Conservation (phyloP, 2,113 vertebrate species). For the Dermatemys mawii region DNA sequence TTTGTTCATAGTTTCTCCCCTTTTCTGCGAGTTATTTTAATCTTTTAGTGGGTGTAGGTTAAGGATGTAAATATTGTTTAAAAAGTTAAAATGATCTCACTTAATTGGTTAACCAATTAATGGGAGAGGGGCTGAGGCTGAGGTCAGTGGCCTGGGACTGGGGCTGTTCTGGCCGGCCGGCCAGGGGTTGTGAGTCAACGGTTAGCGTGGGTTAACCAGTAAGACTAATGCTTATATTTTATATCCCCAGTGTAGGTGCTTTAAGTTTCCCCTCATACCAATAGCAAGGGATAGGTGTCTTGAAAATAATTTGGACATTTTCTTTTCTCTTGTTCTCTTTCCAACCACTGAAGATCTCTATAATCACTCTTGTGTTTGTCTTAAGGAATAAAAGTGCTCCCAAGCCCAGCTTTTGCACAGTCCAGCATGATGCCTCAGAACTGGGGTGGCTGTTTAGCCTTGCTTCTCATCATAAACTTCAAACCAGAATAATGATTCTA, state of each 20-base stretch:
- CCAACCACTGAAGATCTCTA: not conserved
- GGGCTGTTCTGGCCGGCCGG: too few species aligned
- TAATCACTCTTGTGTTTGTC: not conserved
- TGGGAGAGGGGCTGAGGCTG: too few species aligned
- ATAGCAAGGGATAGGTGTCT: fast-evolving
- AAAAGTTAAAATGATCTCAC: too few species aligned
- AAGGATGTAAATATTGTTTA: too few species aligned
- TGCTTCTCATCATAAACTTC: not conserved
- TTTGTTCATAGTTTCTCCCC: not conserved
- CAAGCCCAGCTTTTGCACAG: not conserved
- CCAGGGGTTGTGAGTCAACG: too few species aligned
- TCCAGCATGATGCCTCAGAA: not conserved
- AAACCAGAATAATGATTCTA: not conserved
- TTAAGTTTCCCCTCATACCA: not conserved
- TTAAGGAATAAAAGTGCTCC: not conserved
- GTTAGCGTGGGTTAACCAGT: too few species aligned
- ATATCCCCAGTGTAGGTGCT: not conserved
- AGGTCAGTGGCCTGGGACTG: too few species aligned
- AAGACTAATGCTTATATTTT: too few species aligned
- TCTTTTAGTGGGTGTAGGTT: not conserved
- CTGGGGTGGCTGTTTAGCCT: not conserved
- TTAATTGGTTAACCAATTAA: too few species aligned
- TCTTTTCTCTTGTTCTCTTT: not conserved
- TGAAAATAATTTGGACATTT: fast-evolving
- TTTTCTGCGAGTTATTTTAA: not conserved